phyloP scores from a whole-genome alignment of 2,888 invertebrate species.

The Fragum whitleyi region DNA sequence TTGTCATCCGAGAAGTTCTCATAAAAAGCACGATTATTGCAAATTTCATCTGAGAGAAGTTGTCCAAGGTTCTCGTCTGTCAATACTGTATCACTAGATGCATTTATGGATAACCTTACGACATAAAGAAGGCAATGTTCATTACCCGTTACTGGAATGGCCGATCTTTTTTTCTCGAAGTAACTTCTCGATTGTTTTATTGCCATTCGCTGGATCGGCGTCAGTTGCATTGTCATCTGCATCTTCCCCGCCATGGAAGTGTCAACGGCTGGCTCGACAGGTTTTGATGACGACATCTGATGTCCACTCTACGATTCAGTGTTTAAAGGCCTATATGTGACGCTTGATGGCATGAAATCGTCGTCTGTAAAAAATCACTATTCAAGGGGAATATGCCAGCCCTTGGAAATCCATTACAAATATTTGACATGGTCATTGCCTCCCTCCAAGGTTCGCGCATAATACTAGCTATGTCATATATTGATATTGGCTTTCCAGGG shows the following conservation, averaged over 20 bases:
- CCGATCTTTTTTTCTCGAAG: conserved; percentile 18
- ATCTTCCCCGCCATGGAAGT: background rate
- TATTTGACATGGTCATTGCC: conserved; percentile 36
- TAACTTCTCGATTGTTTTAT: conserved; percentile 18
- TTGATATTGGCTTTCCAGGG: conserved; percentile 83
- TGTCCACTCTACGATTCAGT: too few species aligned
- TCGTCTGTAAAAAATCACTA: conserved; percentile 38
- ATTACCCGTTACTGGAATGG: conserved; percentile 38
- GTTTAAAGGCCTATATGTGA: conserved; percentile 39
- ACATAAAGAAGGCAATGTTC: conserved; percentile 41
- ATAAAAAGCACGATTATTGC: conserved; percentile 32
- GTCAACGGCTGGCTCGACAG: conserved; percentile 20
- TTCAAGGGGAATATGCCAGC: conserved; percentile 51
- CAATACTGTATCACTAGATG: conserved; percentile 21
- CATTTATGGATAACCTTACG: conserved; percentile 37
- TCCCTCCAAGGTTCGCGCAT: conserved; percentile 25
- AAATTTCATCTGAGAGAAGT: conserved; percentile 27
- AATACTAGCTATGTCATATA: conserved; percentile 76
- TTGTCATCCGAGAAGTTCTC: conserved; percentile 22
- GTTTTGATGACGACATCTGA: too few species aligned
- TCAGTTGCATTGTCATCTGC: background rate
- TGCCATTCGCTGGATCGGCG: background rate
- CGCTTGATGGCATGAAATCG: conserved; percentile 35
- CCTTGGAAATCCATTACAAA: conserved; percentile 39
- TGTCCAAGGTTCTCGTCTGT: conserved; percentile 36